Evolutionary conservation across 1,140 invertebrate genomes (phyloP).

Genomic region (Pantala flavescens): DNA sequence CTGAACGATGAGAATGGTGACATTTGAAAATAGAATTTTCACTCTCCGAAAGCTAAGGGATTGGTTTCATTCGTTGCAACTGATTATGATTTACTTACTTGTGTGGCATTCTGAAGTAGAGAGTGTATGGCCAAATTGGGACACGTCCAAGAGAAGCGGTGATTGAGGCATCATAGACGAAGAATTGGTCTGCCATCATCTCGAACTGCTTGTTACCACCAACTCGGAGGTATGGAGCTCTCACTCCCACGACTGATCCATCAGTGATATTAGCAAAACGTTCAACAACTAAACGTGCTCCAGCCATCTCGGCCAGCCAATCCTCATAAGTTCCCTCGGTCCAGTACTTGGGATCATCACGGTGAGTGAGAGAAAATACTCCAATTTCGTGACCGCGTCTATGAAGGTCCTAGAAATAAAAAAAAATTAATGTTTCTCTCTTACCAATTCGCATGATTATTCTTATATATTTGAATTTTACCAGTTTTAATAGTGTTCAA

Average conservation of each 20-base stretch:
- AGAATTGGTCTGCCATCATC: constrained; percentile 92
- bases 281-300: constrained; percentile 75
- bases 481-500: no score
- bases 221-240: constrained; percentile 80
- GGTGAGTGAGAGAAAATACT: constrained; percentile 87
- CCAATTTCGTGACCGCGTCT: constrained; percentile 86
- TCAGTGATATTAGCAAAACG: constrained; percentile 86
- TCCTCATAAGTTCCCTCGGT: constrained; percentile 76
- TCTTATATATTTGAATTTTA: no score
- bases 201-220: constrained; percentile 92
- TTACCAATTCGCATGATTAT: no score
- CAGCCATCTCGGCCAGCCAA: constrained; percentile 92
- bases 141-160: constrained; percentile 78
- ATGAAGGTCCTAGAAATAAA: constrained; percentile 67
- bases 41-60: no score
- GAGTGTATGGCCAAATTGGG: constrained; percentile 90
- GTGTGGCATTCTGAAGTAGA: constrained; percentile 91
- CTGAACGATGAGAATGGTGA: no score
- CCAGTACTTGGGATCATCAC: constrained; percentile 85
- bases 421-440: not conserved
- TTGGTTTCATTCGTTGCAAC: no score
- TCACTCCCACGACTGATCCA: constrained; percentile 74
- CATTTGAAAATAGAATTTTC: no score
- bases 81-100: not conserved
- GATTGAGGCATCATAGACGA: constrained; percentile 89